Conservation (phyloP, 2,888 invertebrate genomes). For the Apodemia hepburni region DNA sequence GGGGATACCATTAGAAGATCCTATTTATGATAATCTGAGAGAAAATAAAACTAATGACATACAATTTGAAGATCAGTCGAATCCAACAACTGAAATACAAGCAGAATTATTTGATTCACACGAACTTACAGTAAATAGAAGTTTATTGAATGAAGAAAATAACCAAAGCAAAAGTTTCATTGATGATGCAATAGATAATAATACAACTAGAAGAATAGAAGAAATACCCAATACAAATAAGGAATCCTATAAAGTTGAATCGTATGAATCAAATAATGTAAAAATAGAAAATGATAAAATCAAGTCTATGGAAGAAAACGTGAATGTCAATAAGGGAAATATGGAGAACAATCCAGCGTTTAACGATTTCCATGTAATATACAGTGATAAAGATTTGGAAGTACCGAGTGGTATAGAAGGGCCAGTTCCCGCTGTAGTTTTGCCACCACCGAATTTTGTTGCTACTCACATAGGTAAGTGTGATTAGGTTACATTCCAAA, state of each 20-base stretch:
- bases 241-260: constrained; percentile 1
- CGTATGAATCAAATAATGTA: not conserved
- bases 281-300: not conserved
- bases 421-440: constrained; percentile 53
- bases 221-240: constrained; percentile 11
- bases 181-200: not conserved
- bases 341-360: constrained; percentile 29
- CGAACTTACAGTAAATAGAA: not conserved
- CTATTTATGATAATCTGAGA: constrained; percentile 54
- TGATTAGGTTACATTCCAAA: too few relatives aligned
- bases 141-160: not conserved
- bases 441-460: constrained; percentile 54
- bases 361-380: constrained; percentile 65
- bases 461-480: constrained; percentile 20
- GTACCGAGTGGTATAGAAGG: constrained; percentile 70
- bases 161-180: not conserved
- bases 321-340: constrained; percentile 25
- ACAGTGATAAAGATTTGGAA: constrained; percentile 67
- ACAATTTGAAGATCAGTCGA: not conserved
- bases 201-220: not conserved
- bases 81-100: not conserved
- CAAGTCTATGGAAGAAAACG: not conserved
- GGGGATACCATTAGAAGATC: constrained; percentile 64
- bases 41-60: constrained; percentile 22
- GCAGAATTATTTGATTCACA: not conserved